Evolutionary conservation across 1,140 invertebrate genomes (phyloP).

Genomic region (Dufourea novaeangliae): DNA sequence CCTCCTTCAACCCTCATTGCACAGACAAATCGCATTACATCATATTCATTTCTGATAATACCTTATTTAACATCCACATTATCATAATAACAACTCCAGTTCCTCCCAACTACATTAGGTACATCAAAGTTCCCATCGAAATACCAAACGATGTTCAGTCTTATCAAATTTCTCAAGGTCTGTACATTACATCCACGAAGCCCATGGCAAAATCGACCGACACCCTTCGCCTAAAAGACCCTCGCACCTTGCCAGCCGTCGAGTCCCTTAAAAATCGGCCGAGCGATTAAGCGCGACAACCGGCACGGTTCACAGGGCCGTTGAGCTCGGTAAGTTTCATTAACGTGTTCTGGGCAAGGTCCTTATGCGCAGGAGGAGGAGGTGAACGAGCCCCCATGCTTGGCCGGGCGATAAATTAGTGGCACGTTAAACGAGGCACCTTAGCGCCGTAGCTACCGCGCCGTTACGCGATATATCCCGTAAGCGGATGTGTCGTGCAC

Average conservation of each 20-base stretch:
- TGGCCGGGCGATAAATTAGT: constrained; percentile 61
- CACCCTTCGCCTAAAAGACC: not conserved
- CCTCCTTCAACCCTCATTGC: not conserved
- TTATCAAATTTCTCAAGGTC: not conserved
- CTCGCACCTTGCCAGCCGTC: not conserved
- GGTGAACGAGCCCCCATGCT: constrained; percentile 13
- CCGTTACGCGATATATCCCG: constrained; percentile 63
- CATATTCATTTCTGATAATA: not conserved
- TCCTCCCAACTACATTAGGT: not conserved
- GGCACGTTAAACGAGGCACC: constrained; percentile 62
- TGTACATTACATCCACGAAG: not conserved
- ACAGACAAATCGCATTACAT: not conserved
- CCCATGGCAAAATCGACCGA: not conserved
- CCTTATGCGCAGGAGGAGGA: constrained; percentile 36
- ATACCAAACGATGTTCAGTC: too few relatives aligned
- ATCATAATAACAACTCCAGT: not conserved
- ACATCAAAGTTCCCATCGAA: not conserved
- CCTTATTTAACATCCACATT: not conserved
- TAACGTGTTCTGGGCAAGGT: constrained; percentile 48
- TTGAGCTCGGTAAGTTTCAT: constrained; percentile 52
- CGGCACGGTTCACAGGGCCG: constrained; percentile 8
- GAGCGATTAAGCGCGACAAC: constrained; percentile 34
- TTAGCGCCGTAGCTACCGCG: constrained; percentile 51
- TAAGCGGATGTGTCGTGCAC: constrained; percentile 67
- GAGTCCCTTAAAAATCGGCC: not conserved